Evolutionary conservation across 2,888 invertebrate genomes (phyloP).

Genomic region (Pandemis cinnamomeana): DNA sequence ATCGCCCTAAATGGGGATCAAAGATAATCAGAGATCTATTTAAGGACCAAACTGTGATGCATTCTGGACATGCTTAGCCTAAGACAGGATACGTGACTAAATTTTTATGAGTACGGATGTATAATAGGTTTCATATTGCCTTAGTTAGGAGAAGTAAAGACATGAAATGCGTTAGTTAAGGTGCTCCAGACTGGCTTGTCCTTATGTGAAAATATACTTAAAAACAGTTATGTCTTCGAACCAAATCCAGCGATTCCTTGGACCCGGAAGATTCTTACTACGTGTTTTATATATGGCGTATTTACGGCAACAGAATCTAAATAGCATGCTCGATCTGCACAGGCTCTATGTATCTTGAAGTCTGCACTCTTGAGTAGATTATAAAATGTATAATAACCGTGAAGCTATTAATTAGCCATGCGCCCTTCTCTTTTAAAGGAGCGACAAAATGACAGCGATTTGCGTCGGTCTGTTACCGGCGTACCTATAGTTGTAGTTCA

Average conservation of each 20-base stretch:
- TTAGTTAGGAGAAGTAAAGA: slow-evolving; percentile 7
- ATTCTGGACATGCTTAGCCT: slow-evolving; percentile 32
- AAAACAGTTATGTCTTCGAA: neutral
- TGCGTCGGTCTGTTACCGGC: neutral
- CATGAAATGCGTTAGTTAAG: slow-evolving; percentile 9
- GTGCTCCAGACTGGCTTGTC: neutral
- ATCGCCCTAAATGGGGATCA: slow-evolving; percentile 40
- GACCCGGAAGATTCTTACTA: neutral
- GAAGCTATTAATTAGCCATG: neutral
- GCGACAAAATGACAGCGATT: slow-evolving; percentile 9
- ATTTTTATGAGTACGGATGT: slow-evolving; percentile 20
- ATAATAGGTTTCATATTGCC: slow-evolving; percentile 31
- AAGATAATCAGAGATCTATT: slow-evolving; percentile 38
- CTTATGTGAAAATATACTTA: neutral
- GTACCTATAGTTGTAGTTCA: neutral
- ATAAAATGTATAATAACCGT: slow-evolving; percentile 2
- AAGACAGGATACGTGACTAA: slow-evolving; percentile 20
- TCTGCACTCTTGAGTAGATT: neutral
- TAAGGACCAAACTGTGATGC: slow-evolving; percentile 23
- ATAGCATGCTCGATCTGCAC: neutral
- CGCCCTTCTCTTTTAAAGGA: slow-evolving; percentile 11
- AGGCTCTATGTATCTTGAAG: neutral
- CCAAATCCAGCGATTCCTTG: neutral
- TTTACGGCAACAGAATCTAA: neutral
- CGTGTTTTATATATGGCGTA: neutral